Evolutionary conservation across 2,888 invertebrate species (phyloP), one percentile per base, ranked within the genome.

Genomic region (Lagria hirta): DNA sequence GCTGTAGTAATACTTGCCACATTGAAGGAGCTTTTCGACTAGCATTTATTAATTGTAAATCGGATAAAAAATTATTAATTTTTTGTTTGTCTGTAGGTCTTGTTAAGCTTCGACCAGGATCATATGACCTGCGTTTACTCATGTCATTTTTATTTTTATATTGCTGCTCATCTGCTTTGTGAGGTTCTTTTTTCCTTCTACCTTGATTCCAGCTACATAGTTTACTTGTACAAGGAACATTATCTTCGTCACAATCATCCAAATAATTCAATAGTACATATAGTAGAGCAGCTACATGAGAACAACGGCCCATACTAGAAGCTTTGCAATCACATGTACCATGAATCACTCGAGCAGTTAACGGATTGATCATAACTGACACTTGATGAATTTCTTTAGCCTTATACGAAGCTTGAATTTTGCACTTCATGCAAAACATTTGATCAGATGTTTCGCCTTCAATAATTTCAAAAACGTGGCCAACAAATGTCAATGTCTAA

Each of bases 161-260:
- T 8, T 28, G 14, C 13, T 11, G 28, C 7, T 28, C 44, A 38
- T 50, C 47, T 27, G 41, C 48, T 32, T 36, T 30, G 17, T 48
- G 44, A 4, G 50, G 33, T 3, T 28, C 46, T 33, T 47, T 51
- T 32, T 23, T 30, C 21, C 40, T 49, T 5, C 43, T 18, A 15
- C 53, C 53, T 38, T 51, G 43, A 49, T 53, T 53, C 51, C 53
- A 53, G 3, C 17, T 23, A 7, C 49, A 49, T 34, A 51, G 16
- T 43, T 51, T 46, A 20, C 49, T 47, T 8, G 51, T 53, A 27
- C 53, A 51, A 13, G 43, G 10, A 7, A 47, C 8, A 30, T 32
- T 36, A n/a, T 45, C 36, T 41, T 52, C 18, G 5, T 34, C 45
- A 36, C 10, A 11, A 15, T 30, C 18, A 40, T 46, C 26, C 8